Evolutionary conservation across 2,113 vertebrate genomes (phyloP).

Genomic region (Indicator indicator): DNA sequence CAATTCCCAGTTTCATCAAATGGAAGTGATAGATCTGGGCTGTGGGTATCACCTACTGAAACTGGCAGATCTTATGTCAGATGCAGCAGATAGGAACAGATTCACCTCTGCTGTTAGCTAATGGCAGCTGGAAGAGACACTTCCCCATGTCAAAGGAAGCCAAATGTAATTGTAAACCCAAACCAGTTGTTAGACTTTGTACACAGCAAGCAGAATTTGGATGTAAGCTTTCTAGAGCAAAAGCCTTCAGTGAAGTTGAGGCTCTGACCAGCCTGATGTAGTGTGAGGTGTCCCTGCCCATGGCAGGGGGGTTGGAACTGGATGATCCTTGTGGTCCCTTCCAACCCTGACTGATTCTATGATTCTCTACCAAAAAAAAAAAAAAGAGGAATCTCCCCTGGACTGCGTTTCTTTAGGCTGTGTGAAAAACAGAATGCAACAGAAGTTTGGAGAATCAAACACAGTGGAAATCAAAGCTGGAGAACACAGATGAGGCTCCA

Average conservation of each 20-base stretch:
- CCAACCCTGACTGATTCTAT: too few relatives aligned
- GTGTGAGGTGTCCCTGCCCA: too few relatives aligned
- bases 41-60: too few relatives aligned
- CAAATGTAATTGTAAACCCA: background rate
- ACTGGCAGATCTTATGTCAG: background rate
- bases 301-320: too few relatives aligned
- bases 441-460: conserved; percentile 47
- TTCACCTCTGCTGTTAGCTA: background rate
- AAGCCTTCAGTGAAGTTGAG: background rate
- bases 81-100: background rate
- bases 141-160: background rate
- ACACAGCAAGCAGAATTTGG: background rate
- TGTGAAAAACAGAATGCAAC: background rate
- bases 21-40: too few relatives aligned
- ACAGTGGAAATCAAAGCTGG: background rate
- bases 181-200: background rate
- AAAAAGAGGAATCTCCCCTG: background rate
- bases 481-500: background rate
- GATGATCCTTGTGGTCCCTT: too few relatives aligned
- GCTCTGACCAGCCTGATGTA: too few relatives aligned
- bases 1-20: background rate
- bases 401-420: background rate
- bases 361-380: background rate
- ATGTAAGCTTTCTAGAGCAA: background rate
- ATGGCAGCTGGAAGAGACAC: background rate